Evolutionary conservation across 2,113 vertebrate species (phyloP).

Genomic region (Calidris pugnax): DNA sequence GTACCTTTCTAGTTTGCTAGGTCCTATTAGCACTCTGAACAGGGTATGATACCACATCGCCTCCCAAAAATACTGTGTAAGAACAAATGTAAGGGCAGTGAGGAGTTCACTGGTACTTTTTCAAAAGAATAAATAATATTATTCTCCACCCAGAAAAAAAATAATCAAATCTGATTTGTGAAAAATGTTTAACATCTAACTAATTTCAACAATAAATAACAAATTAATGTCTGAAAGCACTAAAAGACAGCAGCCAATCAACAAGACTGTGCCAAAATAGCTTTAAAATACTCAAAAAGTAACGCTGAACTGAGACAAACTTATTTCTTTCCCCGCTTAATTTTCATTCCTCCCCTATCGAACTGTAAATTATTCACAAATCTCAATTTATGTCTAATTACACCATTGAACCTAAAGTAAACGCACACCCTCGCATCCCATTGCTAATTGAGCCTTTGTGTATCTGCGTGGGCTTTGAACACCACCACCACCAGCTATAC

Average conservation of each 20-base stretch:
- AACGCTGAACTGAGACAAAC: not conserved
- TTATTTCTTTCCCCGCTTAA: not conserved
- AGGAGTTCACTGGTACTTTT: not conserved
- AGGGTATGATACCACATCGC: not conserved
- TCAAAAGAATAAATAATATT: not conserved
- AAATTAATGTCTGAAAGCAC: not conserved
- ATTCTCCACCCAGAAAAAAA: not conserved
- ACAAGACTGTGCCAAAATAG: not conserved
- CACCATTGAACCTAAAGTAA: not conserved
- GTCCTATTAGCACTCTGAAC: not conserved
- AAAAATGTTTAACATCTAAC: not conserved
- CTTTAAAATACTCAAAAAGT: not conserved
- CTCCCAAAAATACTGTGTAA: not conserved
- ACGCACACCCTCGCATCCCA: not conserved
- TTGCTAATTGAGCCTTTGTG: not conserved
- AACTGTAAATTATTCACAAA: constrained; percentile 29
- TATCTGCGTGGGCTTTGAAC: not conserved
- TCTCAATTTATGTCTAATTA: constrained; percentile 36
- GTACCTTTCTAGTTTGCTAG: not conserved
- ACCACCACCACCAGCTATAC: not conserved
- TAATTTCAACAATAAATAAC: not conserved
- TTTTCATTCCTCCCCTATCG: constrained; percentile 12
- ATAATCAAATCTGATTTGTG: not conserved
- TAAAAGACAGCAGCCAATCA: not conserved
- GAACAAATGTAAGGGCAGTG: not conserved